phyloP scores from a whole-genome alignment of 1,140 invertebrate species.

The Drosophila fuyamai region DNA sequence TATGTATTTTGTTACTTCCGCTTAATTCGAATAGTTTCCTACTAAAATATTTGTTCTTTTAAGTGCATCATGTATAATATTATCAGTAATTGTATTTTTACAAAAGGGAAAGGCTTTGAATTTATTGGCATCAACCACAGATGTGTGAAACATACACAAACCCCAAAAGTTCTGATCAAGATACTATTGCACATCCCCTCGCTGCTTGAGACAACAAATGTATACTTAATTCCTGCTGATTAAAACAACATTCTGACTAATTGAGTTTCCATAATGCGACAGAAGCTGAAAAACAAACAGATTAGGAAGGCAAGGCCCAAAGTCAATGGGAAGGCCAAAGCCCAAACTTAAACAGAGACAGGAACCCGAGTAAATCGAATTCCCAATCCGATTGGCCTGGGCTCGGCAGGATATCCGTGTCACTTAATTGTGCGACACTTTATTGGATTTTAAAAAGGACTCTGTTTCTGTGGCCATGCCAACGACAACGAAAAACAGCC shows the following conservation, averaged over 20 bases:
- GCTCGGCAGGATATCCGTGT: constrained; percentile 73
- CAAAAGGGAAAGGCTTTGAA: not conserved
- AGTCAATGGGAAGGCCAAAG: constrained; percentile 25
- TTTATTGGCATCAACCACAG: not conserved
- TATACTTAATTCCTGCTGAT: constrained; percentile 43
- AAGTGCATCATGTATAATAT: no score
- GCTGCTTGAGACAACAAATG: not conserved
- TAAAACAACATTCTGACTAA: constrained; percentile 54
- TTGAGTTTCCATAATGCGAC: constrained; percentile 54
- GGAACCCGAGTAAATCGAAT: constrained; percentile 19
- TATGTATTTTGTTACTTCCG: no score
- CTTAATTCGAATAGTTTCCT: no score
- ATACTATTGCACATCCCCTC: not conserved
- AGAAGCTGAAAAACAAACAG: constrained; percentile 57
- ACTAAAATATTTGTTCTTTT: no score
- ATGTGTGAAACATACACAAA: not conserved
- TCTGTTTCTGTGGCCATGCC: constrained; percentile 41
- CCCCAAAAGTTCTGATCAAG: not conserved
- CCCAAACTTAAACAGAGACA: constrained; percentile 34
- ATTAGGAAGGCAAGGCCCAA: constrained; percentile 5
- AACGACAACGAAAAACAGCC: constrained; percentile 36
- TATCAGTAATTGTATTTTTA: not conserved
- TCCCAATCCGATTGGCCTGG: constrained; percentile 37
- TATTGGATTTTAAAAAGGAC: constrained; percentile 81
- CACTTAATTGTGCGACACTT: constrained; percentile 79